Evolutionary conservation across 2,888 invertebrate genomes (phyloP), one percentile per base, ranked within the genome.

Genomic region (Stramonita haemastoma): DNA sequence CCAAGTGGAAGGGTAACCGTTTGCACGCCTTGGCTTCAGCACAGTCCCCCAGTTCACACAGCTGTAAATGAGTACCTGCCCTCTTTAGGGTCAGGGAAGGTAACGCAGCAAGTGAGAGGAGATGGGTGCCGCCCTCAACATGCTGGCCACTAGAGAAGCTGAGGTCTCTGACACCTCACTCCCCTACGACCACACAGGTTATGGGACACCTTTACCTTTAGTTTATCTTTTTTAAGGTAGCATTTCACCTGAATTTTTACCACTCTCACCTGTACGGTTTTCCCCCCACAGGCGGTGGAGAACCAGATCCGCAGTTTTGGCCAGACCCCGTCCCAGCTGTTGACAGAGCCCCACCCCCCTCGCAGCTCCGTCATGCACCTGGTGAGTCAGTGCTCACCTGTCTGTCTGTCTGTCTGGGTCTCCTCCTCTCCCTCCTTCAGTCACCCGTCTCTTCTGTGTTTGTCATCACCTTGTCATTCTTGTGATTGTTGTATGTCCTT

Each of bases 301-400:
- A 95, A 95, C 91, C 99, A 99, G 97, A 99, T 99, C 93, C 97
- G 98, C 77, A 99, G 98, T 96, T 99, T 99, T 96, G 99, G 99
- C 0, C 99, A 99, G 96, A 99, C 99, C 0, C 99, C 99, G 0
- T 98, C 99, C 56, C 99, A 99, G 96, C 97, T 99, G 91, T 96
- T 99, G 90, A 98, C 99, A 97, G 99, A 99, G 95, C 99, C 99
- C 0, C 99, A 99, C 97, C 99, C 99, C 0, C 99, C 99, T 0
- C 97, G 99, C 92, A 98, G 98, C 95, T 98, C 98, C 0, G 98
- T 98, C 66, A 98, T 99, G 98, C 98, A 98, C 96, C 97, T 98
- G 96, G 98, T 98, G 94, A 94, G 95, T 94, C 32, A 79, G 81
- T 73, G 19, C 6, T 70, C 86, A 5, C 34, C 34, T 5, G 26